Base-by-base conservation (phyloP, 2,888 invertebrate genomes). In the Stenchaetothrips biformis region DNA sequence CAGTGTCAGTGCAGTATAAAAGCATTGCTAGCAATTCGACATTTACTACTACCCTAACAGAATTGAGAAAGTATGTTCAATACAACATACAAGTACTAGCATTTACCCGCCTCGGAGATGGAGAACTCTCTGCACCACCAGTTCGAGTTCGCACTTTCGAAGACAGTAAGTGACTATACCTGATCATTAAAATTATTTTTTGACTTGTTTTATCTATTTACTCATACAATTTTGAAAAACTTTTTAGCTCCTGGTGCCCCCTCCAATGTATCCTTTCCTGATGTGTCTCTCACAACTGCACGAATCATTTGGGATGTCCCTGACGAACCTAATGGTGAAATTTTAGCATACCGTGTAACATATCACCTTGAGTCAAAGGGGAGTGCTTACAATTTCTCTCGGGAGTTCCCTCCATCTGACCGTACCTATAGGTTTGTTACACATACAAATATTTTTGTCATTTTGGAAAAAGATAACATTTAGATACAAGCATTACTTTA, bases 231-330 rank as follows among this genome's bases (percentile, higher is more conserved):
- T 79, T 78, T 53, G 1, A 37, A 37, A 37, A 83, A 80, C 79
- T 85, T 85, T 86, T 80, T 85, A 95, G 97, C 96, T 79, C 99
- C 99, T 11, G 98, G 98, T 0, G 93, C 95, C 4, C 99, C 99
- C 0, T 95, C 96, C 0, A 96, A 97, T 86, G 96, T 99, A 1
- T 96, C 96, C 13, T 98, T 99, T 85, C 97, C 98, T 0, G 96
- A 97, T 86, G 98, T 99, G 0, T 95, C 96, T 16, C 94, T 94
- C 83, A 94, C 95, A 0, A 96, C 94, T 77, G 98, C 97, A 0
- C 91, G 96, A 78, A 94, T 99, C 81, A 96, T 96, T 84, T 99
- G 99, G 99, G 95, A 96, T 84, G 94, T 95, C 0, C 99, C 99
- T 0, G 93, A 93, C 83, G 95, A 97, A 86, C 97, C 98, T 0